These are phyloP conservation scores for Danionella dracula DNA, from an alignment of 2,797 vertebrate genomes.

Conservation along the genomic window DNA sequence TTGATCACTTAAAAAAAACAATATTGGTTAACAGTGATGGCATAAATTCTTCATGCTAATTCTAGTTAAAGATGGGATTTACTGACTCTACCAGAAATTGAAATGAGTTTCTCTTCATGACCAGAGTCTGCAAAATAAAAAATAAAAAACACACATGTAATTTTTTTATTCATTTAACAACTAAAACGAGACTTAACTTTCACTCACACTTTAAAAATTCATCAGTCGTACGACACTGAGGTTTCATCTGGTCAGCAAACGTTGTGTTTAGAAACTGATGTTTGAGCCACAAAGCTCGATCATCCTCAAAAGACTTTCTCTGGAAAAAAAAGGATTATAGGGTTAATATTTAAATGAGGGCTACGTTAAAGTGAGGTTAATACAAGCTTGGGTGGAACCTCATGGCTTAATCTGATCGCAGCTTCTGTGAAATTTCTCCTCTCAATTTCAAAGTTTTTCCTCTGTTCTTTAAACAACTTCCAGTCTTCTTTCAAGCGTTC, in stretches of 20 bases:
- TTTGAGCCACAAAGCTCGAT: conserved; percentile 70
- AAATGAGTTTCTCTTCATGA: conserved; percentile 35
- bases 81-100: conserved; percentile 28
- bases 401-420: conserved; percentile 88
- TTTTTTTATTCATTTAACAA: neutral
- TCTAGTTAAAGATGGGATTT: conserved; percentile 21
- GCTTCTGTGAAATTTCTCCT: conserved; percentile 92
- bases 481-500: conserved; percentile 87
- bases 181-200: neutral
- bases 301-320: conserved; percentile 72
- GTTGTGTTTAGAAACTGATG: conserved; percentile 70
- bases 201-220: conserved; percentile 63
- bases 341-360: neutral
- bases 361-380: neutral
- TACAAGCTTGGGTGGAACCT: too few relatives aligned
- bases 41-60: too few relatives aligned
- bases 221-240: conserved; percentile 38
- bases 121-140: conserved; percentile 26
- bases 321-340: conserved; percentile 43
- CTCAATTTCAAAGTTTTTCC: conserved; percentile 88
- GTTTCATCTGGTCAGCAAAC: conserved; percentile 59
- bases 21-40: too few relatives aligned
- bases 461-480: conserved; percentile 84
- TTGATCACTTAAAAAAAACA: too few relatives aligned
- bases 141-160: neutral